A percentile compares a stretch with the other conserved stretches of the same genome.
Conservation (phyloP, 2,888 invertebrate species). For the Sabatieria punctata region DNA sequence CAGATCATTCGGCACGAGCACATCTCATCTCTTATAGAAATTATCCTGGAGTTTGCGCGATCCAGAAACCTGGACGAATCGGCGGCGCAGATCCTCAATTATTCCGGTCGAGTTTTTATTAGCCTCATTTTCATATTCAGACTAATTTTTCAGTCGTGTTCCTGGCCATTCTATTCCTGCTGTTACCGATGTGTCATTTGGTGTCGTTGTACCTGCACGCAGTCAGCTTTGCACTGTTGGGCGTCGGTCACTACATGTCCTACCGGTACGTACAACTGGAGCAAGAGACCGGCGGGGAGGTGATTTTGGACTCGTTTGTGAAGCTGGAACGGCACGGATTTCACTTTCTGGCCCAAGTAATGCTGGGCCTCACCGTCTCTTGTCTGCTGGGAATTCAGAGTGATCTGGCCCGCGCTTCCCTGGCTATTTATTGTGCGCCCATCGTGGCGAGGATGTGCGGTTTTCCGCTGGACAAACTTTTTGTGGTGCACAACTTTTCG, state of each 20-base stretch:
- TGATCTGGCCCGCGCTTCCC: slow-evolving; percentile 29
- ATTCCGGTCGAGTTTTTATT: slow-evolving; percentile 15
- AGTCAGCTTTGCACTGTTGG: slow-evolving; percentile 34
- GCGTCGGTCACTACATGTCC: slow-evolving; percentile 36
- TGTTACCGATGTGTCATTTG: slow-evolving; percentile 37
- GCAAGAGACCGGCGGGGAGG: slow-evolving; percentile 17
- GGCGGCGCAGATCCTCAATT: slow-evolving; percentile 18
- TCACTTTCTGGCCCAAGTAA: slow-evolving; percentile 22
- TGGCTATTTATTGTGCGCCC: slow-evolving; percentile 38
- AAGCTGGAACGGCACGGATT: slow-evolving; percentile 24
- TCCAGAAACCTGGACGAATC: slow-evolving; percentile 19
- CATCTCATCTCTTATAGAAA: neutral
- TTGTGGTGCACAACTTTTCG: slow-evolving; percentile 36
- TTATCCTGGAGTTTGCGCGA: slow-evolving; percentile 24
- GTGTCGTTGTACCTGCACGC: slow-evolving; percentile 40
- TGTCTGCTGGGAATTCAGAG: slow-evolving; percentile 34
- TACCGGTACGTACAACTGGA: slow-evolving; percentile 34
- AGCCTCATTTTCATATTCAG: neutral
- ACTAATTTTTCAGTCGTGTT: slow-evolving; percentile 34
- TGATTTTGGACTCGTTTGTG: slow-evolving; percentile 24
- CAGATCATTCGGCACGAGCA: neutral
- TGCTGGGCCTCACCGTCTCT: slow-evolving; percentile 30
- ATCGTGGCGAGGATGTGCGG: slow-evolving; percentile 37
- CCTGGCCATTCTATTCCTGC: slow-evolving; percentile 36
- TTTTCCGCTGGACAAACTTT: slow-evolving; percentile 31